phyloP scores from a whole-genome alignment of 2,888 invertebrate genomes.

The Lacanobia oleracea region DNA sequence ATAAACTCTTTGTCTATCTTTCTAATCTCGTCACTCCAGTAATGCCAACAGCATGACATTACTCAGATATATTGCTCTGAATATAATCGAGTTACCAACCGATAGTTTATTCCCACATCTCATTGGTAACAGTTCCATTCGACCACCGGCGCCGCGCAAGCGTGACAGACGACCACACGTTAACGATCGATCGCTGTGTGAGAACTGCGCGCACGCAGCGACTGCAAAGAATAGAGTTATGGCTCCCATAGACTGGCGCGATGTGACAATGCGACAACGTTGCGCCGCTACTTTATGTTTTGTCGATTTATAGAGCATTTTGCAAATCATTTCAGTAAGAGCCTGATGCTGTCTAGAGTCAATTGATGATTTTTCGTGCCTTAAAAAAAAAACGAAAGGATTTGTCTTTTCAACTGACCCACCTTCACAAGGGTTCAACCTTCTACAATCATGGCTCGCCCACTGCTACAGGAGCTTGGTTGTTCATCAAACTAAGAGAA shows the following conservation, averaged over 20 bases:
- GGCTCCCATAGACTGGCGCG: background rate
- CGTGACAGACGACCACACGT: slow-evolving; percentile 44
- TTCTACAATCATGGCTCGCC: too few species aligned
- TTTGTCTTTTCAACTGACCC: background rate
- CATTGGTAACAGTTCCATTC: slow-evolving; percentile 53
- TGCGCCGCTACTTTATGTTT: too few species aligned
- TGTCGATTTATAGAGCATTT: too few species aligned
- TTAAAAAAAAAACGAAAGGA: too few species aligned
- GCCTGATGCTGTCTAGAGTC: too few species aligned
- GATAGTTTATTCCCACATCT: slow-evolving; percentile 36
- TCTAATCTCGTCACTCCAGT: background rate
- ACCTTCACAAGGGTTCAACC: too few species aligned
- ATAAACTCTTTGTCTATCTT: background rate
- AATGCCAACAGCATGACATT: background rate
- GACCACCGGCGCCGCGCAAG: slow-evolving; percentile 50
- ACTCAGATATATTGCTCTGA: background rate
- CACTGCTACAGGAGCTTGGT: too few species aligned
- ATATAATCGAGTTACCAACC: background rate
- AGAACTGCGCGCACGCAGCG: slow-evolving; percentile 58
- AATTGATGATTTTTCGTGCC: too few species aligned
- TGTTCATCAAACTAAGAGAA: too few species aligned
- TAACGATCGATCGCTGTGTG: slow-evolving; percentile 59
- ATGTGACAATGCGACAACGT: background rate
- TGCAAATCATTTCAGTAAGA: too few species aligned
- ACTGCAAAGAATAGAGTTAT: slow-evolving; percentile 42